Base-by-base conservation (phyloP, 1,140 invertebrate species). In the Zelostemma sp. region DNA sequence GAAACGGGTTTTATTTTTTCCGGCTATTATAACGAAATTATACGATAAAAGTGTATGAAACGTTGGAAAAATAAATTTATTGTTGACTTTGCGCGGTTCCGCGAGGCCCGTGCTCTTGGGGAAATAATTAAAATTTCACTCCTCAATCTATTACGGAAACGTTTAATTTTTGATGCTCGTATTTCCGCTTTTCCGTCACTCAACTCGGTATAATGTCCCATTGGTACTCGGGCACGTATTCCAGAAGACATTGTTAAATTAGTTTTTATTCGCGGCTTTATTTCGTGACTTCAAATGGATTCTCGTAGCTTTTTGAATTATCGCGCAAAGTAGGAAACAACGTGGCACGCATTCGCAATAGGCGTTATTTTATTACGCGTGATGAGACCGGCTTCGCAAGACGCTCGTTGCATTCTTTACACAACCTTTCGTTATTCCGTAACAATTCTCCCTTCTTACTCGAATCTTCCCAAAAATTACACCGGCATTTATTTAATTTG, bases 221-320 rank as follows among this genome's bases (percentile, higher is more conserved):
- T 19, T 35, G 49, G 53, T 28, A 54, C 18, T 18, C 18, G 51
- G 55, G 45, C 58, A 54, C 50, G 58, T 61, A 48, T 14, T 6
- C 9, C 21, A 14, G 19, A 25, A 5, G 8, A 25, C 16, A 53
- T 47, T 33, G 28, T 53, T 45, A 45, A 21, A 60, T 41, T 51
- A 51, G 56, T 60, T 60, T 21, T 11, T 43, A 49, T 11, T 31
- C 14, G 40, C 5, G 45, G 35, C 50, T 31, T 54, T 62, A 60
- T 46, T 53, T 60, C 21, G 43, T 45, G 51, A 48, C 53, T 62
- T 33, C 59, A 62, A 40, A 48, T 54, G 50, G 45, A 54, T 54
- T 8, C 49, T 54, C 33, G 6, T 46, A 59, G 48, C 57, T 59
- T 51, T 59, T 50, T 41, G 41, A 50, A 49, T 59, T 59, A 59